Evolutionary conservation across 2,888 invertebrate species (phyloP).

Genomic region (Agrochola lota): DNA sequence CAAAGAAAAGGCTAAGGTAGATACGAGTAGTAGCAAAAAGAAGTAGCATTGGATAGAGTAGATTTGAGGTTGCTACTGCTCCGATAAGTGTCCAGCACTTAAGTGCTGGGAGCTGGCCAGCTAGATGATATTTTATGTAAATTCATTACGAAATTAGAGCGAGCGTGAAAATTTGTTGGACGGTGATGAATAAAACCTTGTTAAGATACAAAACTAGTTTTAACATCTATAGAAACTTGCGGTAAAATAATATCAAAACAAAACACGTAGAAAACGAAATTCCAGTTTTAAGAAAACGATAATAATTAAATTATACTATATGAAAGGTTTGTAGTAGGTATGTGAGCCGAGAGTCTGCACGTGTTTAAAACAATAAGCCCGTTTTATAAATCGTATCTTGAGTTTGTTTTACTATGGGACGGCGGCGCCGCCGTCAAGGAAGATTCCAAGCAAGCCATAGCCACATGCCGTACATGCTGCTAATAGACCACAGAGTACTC

Average conservation of each 20-base stretch:
- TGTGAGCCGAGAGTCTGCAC: neutral
- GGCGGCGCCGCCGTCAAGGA: neutral
- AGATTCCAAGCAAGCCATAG: constrained; percentile 3
- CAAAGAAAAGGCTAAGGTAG: neutral
- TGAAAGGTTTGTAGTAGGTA: neutral
- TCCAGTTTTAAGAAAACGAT: neutral
- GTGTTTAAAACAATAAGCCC: constrained; percentile 2
- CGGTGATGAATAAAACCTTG: neutral
- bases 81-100: neutral
- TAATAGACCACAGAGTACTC: neutral
- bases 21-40: neutral
- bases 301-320: neutral
- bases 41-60: neutral
- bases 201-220: neutral
- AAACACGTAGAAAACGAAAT: constrained; percentile 17
- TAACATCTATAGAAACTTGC: neutral
- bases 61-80: neutral
- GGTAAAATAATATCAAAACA: constrained; percentile 23
- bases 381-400: neutral
- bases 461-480: neutral
- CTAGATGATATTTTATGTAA: too few species aligned
- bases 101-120: neutral
- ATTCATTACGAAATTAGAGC: neutral
- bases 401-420: constrained; percentile 4
- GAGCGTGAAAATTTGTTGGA: neutral